Evolutionary conservation across 1,140 invertebrate genomes (phyloP).

Genomic region (Drosophila pectinifera): DNA sequence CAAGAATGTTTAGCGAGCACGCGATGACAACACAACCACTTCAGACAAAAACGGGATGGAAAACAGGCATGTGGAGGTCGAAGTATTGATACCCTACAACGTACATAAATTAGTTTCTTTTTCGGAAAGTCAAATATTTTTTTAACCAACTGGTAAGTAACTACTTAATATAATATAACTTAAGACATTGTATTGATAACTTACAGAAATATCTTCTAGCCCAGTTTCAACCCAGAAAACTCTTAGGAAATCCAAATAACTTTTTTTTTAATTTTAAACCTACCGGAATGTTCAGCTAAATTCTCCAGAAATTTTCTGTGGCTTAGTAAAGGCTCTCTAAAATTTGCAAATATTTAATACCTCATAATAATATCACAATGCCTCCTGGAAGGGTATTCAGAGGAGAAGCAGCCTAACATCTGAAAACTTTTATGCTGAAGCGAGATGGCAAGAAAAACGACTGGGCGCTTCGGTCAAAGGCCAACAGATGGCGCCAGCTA

Average conservation of each 20-base stretch:
- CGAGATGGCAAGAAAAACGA: constrained; percentile 8
- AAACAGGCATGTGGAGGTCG: not conserved
- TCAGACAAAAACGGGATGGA: not conserved
- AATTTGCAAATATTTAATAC: not conserved
- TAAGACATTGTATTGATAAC: no score
- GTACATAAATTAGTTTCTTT: no score
- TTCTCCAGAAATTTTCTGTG: no score
- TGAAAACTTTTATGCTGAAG: constrained; percentile 13
- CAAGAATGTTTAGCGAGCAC: constrained; percentile 54
- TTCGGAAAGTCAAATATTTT: no score
- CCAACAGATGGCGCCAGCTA: constrained; percentile 57
- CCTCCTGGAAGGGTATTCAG: not conserved
- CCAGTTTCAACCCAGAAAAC: no score
- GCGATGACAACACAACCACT: constrained; percentile 47
- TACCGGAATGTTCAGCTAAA: no score
- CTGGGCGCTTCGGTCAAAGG: constrained; percentile 8
- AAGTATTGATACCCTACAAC: not conserved
- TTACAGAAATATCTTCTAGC: no score
- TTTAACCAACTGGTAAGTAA: not conserved
- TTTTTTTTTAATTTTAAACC: no score
- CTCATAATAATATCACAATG: not conserved
- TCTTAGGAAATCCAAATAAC: no score
- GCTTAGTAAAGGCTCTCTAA: no score
- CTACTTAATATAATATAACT: no score
- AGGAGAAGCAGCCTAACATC: not conserved